Conservation (phyloP, 2,797 vertebrate species). For the Diplodus puntazzo region DNA sequence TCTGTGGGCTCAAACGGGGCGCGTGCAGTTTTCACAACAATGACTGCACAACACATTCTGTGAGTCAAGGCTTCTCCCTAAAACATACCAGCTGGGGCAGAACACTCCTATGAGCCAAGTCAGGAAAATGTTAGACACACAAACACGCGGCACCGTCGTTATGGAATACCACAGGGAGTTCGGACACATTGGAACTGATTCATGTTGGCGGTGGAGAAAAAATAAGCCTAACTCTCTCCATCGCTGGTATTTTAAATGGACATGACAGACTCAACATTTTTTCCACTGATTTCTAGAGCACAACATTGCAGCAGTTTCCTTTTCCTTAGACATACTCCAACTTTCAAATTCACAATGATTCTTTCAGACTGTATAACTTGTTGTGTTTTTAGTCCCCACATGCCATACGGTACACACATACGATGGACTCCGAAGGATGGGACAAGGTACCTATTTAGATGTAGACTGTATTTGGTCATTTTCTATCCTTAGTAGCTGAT, state of each 20-base stretch:
- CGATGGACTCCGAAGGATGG: slow-evolving; percentile 85
- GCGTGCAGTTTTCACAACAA: slow-evolving; percentile 57
- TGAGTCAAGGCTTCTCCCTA: slow-evolving; percentile 52
- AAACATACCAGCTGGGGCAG: slow-evolving; percentile 53
- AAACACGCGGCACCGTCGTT: slow-evolving; percentile 37
- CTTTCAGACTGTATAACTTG: slow-evolving; percentile 76
- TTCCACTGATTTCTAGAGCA: slow-evolving; percentile 42
- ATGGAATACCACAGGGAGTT: slow-evolving; percentile 28
- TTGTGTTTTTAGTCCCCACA: slow-evolving; percentile 87
- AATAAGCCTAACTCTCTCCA: slow-evolving; percentile 24
- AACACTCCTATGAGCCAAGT: slow-evolving; percentile 34
- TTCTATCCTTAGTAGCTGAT: slow-evolving; percentile 72
- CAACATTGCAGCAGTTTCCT: slow-evolving; percentile 25
- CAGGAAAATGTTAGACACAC: slow-evolving; percentile 49
- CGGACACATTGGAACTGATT: slow-evolving; percentile 31
- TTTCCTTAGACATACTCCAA: slow-evolving; percentile 15
- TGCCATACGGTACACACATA: slow-evolving; percentile 83
- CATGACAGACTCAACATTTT: slow-evolving; percentile 42
- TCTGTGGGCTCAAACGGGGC: slow-evolving; percentile 37
- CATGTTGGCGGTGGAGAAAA: slow-evolving; percentile 32
- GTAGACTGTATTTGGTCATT: slow-evolving; percentile 60
- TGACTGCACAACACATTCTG: slow-evolving; percentile 66
- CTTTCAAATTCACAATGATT: slow-evolving; percentile 49
- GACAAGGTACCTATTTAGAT: slow-evolving; percentile 84
- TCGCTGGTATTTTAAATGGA: slow-evolving; percentile 44